Base-by-base conservation (phyloP, 2,888 invertebrate genomes). In the Acrocyrtus sp. region DNA sequence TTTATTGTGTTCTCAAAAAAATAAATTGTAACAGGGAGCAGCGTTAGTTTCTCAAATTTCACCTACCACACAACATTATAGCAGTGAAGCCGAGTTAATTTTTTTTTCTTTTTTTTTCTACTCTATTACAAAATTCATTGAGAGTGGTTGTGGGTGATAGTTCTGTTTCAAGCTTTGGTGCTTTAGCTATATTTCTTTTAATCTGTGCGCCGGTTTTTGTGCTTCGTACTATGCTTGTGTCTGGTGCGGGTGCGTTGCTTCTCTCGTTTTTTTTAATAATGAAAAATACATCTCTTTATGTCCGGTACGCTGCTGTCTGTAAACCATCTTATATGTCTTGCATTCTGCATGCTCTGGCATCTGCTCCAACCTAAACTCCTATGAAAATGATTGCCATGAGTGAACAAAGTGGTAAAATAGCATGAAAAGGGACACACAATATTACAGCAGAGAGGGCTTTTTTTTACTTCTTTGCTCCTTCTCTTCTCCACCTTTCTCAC, bases 131-230 rank as follows among this genome's bases (percentile, higher is more conserved):
- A 39, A 12, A 39, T 39, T 10, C 12, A 39, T 39, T 12, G 39
- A 39, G 39, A 39, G 39, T 39, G 8, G 6, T 12, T 12, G 6
- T 6, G 6, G 12, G 39, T 22, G 8, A 22, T 8, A 22, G 22
- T 41, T 57, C 10, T 6, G 2, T 43, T 21, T 21, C n/a, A n/a
- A n/a, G n/a, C n/a, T n/a, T n/a, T n/a, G n/a, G n/a, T n/a, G n/a
- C n/a, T n/a, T n/a, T n/a, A n/a, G n/a, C n/a, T n/a, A n/a, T n/a
- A n/a, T n/a, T n/a, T n/a, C n/a, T n/a, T n/a, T 51, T 51, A 21
- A 12, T 56, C 41, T 57, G 45, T 57, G 57, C 57, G 57, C 57
- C 45, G 57, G 45, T 57, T 56, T 29, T 21, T 56, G 27, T 45
- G 34, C 34, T 34, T 34, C 12, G 34, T 34, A 12, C 34, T 34